Evolutionary conservation across 2,797 vertebrate species (phyloP).

Genomic region (Etheostoma perlongum): DNA sequence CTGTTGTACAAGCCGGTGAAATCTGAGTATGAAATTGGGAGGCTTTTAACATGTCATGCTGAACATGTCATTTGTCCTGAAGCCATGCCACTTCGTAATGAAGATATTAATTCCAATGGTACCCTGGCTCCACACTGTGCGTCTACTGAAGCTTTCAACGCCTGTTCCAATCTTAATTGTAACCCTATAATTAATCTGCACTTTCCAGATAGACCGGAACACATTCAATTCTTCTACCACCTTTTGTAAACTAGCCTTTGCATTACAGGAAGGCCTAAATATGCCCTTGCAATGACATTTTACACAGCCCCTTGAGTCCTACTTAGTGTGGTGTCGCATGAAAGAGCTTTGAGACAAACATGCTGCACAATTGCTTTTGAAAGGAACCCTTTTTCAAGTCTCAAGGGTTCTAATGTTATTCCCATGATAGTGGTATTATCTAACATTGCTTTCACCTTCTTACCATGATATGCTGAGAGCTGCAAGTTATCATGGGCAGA

Average conservation of each 20-base stretch:
- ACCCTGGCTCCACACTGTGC: neutral
- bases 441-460: constrained; percentile 70
- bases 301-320: constrained; percentile 44
- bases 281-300: constrained; percentile 48
- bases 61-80: constrained; percentile 33
- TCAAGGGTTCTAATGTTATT: constrained; percentile 62
- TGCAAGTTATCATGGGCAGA: constrained; percentile 45
- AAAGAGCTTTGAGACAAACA: constrained; percentile 55
- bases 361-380: constrained; percentile 62
- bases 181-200: constrained; percentile 44
- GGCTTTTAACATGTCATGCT: constrained; percentile 28
- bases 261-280: constrained; percentile 22
- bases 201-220: constrained; percentile 17
- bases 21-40: constrained; percentile 6
- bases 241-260: constrained; percentile 36
- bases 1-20: neutral
- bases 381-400: constrained; percentile 56
- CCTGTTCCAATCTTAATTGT: constrained; percentile 24
- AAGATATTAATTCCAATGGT: constrained; percentile 29
- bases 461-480: constrained; percentile 40
- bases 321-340: constrained; percentile 49
- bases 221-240: constrained; percentile 8
- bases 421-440: constrained; percentile 66
- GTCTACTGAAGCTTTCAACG: constrained; percentile 22
- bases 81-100: constrained; percentile 20